phyloP scores from a whole-genome alignment of 2,113 vertebrate genomes.

The Boulengeromyrus knoepffleri region DNA sequence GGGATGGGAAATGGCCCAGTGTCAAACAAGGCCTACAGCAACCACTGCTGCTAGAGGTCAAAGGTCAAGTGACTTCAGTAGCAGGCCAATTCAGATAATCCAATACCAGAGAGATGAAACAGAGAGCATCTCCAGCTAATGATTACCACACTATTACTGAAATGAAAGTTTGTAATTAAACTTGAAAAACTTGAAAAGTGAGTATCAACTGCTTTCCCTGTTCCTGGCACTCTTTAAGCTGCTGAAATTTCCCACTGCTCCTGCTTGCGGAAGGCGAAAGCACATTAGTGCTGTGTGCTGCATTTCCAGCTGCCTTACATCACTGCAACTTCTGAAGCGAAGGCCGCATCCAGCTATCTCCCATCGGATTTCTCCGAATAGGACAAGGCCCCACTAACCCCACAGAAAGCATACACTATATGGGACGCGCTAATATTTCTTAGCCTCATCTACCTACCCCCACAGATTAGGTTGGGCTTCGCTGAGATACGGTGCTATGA shows the following conservation, averaged over 20 bases:
- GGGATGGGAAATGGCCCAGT: not conserved
- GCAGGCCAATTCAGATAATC: not conserved
- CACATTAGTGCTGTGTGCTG: not conserved
- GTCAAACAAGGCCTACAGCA: no score
- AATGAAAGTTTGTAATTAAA: constrained; percentile 6
- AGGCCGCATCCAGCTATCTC: not conserved
- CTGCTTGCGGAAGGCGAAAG: not conserved
- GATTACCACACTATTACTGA: no score
- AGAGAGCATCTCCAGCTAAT: not conserved
- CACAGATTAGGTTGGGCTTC: not conserved
- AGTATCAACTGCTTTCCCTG: not conserved
- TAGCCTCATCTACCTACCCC: not conserved
- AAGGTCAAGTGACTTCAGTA: not conserved
- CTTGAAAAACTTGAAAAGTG: not conserved
- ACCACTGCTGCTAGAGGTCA: not conserved
- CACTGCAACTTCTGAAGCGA: not conserved
- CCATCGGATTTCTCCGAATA: not conserved
- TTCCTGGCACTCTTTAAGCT: not conserved
- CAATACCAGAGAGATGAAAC: not conserved
- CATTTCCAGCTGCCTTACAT: not conserved
- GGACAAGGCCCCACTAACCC: not conserved
- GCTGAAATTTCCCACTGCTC: not conserved
- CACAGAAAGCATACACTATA: not conserved
- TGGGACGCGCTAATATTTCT: not conserved
- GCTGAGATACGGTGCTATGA: not conserved